These are phyloP conservation scores for Hylaeus anthracinus DNA, from an alignment of 1,140 invertebrate species.

Conservation along the genomic window DNA sequence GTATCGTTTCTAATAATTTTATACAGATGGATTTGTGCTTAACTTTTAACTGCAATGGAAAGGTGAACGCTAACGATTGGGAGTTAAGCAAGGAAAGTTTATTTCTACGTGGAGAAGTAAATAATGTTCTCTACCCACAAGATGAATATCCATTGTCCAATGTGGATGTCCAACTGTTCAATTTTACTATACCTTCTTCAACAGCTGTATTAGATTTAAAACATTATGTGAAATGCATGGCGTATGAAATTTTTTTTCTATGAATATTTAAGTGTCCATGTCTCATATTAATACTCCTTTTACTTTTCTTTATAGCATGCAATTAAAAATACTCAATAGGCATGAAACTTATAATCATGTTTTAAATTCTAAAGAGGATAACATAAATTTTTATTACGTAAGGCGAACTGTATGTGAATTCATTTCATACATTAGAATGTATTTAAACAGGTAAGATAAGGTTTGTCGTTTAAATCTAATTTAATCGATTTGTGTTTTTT, in stretches of 20 bases:
- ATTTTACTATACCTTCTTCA: conserved; percentile 61
- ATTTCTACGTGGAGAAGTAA: conserved; percentile 60
- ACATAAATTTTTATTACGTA: conserved; percentile 68
- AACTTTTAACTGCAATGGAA: conserved; percentile 70
- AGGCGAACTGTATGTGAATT: conserved; percentile 71
- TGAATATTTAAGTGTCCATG: conserved; percentile 18
- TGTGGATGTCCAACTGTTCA: conserved; percentile 64
- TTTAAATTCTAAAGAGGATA: conserved; percentile 31
- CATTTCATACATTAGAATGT: conserved; percentile 68
- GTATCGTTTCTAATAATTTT: not conserved
- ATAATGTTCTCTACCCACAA: conserved; percentile 59
- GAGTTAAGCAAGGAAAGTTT: conserved; percentile 61
- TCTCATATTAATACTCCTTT: not conserved
- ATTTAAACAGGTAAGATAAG: conserved; percentile 70
- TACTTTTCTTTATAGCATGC: conserved; percentile 61
- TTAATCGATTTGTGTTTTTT: not conserved
- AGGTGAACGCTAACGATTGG: conserved; percentile 72
- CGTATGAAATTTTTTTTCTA: conserved; percentile 65
- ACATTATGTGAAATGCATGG: conserved; percentile 70
- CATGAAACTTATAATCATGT: conserved; percentile 63
- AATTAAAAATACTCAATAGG: conserved; percentile 72
- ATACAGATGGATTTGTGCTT: conserved; percentile 59
- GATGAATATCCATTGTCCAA: conserved; percentile 29
- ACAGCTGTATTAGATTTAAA: conserved; percentile 69
- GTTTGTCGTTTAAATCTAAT: conserved; percentile 18